Evolutionary conservation across 2,113 vertebrate species (phyloP), one percentile per base, ranked within the genome.

Genomic region (Chaetodon trifascialis): DNA sequence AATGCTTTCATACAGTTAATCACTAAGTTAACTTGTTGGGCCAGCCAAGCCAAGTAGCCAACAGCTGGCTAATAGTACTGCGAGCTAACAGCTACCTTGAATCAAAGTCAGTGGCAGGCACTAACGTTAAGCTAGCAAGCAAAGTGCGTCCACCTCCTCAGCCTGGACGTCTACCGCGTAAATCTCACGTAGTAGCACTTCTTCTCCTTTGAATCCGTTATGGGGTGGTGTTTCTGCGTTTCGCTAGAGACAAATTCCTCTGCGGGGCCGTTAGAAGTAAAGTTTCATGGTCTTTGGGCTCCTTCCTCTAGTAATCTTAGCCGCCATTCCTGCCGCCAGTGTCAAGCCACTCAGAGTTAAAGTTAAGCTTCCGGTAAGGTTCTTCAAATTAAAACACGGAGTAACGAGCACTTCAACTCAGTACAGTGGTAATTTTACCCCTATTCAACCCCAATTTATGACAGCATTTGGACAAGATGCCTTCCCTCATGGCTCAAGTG

Each of bases 231-330:
- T 47, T 66, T 85, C 76, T 74, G 75, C 21, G 73, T 76, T 76
- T 80, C 62, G 59, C 69, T 69, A 54, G 73, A 68, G 46, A 76
- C 60, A 7, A 84, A 87, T 86, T 89, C 88, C 77, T 76, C 70
- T 38, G 71, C 72, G 75, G 79, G 77, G 83, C 89, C 84, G 91
- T 91, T 90, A 93, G 78, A 93, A 94, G 92, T 90, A 95, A 95
- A 96, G 95, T 96, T 95, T 95, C 90, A 87, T 93, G 93, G 85
- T 95, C 90, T 94, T 89, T 70, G 80, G 90, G 91, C 76, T 94
- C 91, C 93, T 95, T 95, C 94, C 89, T 92, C 89, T 83, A 73
- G 87, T 94, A 89, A 93, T 92, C 94, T 93, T 90, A 91, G 95
- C 95, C 94, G 95, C 95, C 95, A 96, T 96, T 96, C 93, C 95